A percentile compares a stretch with the other conserved stretches of the same genome.
Conservation (phyloP, 2,113 vertebrate species). For the Forbesichthys agassizii region DNA sequence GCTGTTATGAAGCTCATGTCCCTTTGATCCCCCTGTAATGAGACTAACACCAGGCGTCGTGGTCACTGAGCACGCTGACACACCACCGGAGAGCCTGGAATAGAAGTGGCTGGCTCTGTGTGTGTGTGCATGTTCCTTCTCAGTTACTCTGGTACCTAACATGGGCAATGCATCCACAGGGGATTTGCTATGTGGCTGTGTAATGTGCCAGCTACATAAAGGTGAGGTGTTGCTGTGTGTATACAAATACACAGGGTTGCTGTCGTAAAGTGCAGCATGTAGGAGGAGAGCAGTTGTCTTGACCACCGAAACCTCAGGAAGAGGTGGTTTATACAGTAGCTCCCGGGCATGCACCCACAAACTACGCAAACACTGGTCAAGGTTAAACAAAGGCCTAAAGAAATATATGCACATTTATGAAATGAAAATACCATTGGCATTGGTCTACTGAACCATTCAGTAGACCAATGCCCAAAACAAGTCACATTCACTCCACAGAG, state of each 20-base stretch:
- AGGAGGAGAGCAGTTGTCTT: background rate
- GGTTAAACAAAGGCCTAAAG: too few relatives aligned
- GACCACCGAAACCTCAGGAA: too few relatives aligned
- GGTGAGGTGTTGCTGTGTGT: conserved; percentile 41
- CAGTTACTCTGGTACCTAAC: conserved; percentile 38
- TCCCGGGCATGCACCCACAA: too few relatives aligned
- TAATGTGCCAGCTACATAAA: conserved; percentile 35
- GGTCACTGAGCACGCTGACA: conserved; percentile 72
- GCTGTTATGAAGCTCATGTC: conserved; percentile 73
- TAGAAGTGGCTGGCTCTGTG: conserved; percentile 19
- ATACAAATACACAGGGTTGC: conserved; percentile 50
- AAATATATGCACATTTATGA: too few relatives aligned
- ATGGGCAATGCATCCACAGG: conserved; percentile 46
- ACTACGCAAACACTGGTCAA: too few relatives aligned
- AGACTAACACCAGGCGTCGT: conserved; percentile 68
- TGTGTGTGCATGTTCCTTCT: conserved; percentile 6
- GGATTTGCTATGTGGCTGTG: conserved; percentile 47
- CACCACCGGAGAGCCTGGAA: conserved; percentile 54
- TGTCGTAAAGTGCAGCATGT: conserved; percentile 19
- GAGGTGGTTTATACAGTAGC: too few relatives aligned
- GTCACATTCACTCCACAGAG: conserved; percentile 20
- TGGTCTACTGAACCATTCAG: background rate
- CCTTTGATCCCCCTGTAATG: conserved; percentile 74
- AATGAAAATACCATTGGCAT: too few relatives aligned
- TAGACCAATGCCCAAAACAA: conserved; percentile 17